Evolutionary conservation across 2,113 vertebrate species (phyloP).

Genomic region (Oncorhynchus mykiss): DNA sequence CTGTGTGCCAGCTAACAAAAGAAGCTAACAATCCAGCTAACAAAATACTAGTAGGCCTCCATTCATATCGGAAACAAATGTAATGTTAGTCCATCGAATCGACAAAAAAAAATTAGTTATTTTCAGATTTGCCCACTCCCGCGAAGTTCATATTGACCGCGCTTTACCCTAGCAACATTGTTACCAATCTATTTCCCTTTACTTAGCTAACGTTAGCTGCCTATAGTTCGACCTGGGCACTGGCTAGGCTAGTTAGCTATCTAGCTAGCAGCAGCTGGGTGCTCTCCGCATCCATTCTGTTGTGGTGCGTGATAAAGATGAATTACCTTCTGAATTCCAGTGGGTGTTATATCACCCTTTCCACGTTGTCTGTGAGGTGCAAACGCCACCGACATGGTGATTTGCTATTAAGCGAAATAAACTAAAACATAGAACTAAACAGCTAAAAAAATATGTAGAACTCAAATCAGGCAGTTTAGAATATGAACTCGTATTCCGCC

Average conservation of each 20-base stretch:
- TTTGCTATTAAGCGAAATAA: constrained; percentile 29
- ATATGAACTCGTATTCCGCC: too few relatives aligned
- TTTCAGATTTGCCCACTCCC: constrained; percentile 25
- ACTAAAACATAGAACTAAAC: constrained; percentile 58
- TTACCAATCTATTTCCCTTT: constrained; percentile 41
- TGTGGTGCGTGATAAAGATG: constrained; percentile 52
- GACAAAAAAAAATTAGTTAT: not conserved
- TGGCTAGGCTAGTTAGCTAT: constrained; percentile 44
- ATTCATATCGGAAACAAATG: constrained; percentile 33
- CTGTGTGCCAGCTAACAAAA: constrained; percentile 66
- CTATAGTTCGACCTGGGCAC: constrained; percentile 34
- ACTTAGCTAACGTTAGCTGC: constrained; percentile 1
- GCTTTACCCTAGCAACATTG: constrained; percentile 53
- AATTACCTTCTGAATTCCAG: constrained; percentile 95
- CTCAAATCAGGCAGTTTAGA: constrained; percentile 55
- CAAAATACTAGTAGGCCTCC: constrained; percentile 61
- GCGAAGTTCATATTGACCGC: constrained; percentile 63
- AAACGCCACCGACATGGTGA: constrained; percentile 94
- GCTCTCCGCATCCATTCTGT: constrained; percentile 51
- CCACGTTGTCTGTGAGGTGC: constrained; percentile 93
- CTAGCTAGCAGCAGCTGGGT: constrained; percentile 50
- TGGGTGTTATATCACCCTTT: constrained; percentile 94
- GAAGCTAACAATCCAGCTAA: constrained; percentile 54
- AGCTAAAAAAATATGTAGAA: constrained; percentile 58
- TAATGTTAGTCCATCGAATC: not conserved